phyloP scores from a whole-genome alignment of 2,888 invertebrate species.

The Coecobrya sp. region DNA sequence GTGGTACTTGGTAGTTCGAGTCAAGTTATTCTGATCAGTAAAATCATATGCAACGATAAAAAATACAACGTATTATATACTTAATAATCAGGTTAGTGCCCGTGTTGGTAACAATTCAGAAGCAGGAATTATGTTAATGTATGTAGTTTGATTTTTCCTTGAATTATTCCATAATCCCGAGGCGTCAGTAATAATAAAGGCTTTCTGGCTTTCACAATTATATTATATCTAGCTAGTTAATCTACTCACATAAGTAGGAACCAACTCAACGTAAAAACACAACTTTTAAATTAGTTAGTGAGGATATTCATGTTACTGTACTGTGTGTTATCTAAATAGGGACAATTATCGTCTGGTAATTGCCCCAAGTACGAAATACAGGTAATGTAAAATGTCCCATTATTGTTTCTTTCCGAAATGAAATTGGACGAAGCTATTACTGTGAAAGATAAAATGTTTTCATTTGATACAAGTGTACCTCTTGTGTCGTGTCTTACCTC shows the following conservation, averaged over 20 bases:
- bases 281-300: conserved; percentile 68
- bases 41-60: background rate
- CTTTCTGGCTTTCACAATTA: background rate
- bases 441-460: conserved; percentile 5
- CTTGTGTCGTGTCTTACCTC: background rate
- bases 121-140: background rate
- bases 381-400: background rate
- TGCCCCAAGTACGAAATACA: conserved; percentile 41
- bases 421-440: background rate
- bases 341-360: conserved; percentile 58
- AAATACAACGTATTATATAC: background rate
- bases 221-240: background rate
- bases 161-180: background rate
- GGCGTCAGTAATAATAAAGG: conserved; percentile 42
- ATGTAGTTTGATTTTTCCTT: conserved; percentile 15
- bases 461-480: background rate
- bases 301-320: background rate
- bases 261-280: conserved; percentile 28
- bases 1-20: too few species aligned
- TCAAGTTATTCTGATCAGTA: too few species aligned
- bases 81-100: background rate
- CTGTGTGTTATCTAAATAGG: conserved; percentile 29
- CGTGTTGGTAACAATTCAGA: background rate
- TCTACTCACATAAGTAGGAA: background rate
- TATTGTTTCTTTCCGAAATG: background rate